phyloP scores from a whole-genome alignment of 1,140 invertebrate species.

The Galendromus occidentalis region DNA sequence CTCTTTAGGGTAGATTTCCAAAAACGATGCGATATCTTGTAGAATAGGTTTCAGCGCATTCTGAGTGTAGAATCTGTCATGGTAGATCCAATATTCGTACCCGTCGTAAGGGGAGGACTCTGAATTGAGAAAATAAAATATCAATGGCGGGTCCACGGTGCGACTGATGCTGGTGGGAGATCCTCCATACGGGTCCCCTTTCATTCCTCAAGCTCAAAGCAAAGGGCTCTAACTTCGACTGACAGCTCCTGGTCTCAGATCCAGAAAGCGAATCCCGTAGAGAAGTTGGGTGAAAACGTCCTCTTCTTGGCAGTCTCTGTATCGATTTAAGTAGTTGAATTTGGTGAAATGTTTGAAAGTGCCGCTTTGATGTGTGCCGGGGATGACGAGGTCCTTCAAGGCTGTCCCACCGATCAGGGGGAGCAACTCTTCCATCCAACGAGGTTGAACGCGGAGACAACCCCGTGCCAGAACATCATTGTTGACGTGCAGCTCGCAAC shows the following conservation, averaged over 20 bases:
- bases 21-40: conserved; percentile 21
- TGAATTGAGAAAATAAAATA: background rate
- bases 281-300: background rate
- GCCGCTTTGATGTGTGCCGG: background rate
- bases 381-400: background rate
- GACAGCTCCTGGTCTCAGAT: conserved; percentile 10
- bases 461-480: background rate
- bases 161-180: no score
- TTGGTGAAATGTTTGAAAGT: background rate
- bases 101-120: background rate
- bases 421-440: background rate
- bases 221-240: conserved; percentile 15
- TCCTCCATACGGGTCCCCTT: no score
- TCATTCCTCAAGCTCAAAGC: no score
- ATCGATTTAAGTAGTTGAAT: background rate
- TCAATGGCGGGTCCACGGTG: no score
- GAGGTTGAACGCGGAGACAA: background rate
- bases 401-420: background rate
- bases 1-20: conserved; percentile 22
- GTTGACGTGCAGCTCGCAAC: background rate
- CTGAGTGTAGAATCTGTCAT: conserved; percentile 22
- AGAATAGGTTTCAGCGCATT: conserved; percentile 21
- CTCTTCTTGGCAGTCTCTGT: background rate
- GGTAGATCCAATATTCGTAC: conserved; percentile 26
- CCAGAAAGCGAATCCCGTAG: background rate